phyloP scores from a whole-genome alignment of 2,113 vertebrate species.

The Hippocampus guttulatus region DNA sequence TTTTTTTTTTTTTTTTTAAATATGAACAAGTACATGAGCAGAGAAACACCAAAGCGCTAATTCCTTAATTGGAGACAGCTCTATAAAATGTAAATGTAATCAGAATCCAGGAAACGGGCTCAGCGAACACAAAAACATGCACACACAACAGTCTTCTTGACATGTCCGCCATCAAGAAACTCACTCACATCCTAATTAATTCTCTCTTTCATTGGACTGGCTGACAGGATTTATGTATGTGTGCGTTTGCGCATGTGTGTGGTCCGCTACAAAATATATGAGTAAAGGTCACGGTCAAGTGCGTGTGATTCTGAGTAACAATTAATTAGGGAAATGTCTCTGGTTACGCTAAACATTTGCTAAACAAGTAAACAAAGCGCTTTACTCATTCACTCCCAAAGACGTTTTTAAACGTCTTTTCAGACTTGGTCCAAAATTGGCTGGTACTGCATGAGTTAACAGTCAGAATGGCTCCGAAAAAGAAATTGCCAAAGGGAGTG shows the following conservation, averaged over 20 bases:
- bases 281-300: constrained; percentile 62
- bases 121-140: constrained; percentile 25
- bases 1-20: constrained; percentile 63
- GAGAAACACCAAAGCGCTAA: constrained; percentile 71
- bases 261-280: constrained; percentile 59
- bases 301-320: constrained; percentile 43
- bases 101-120: constrained; percentile 60
- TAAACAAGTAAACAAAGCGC: too few relatives aligned
- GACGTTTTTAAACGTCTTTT: too few relatives aligned
- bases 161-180: constrained; percentile 57
- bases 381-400: too few relatives aligned
- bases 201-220: constrained; percentile 47
- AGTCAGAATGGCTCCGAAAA: too few relatives aligned
- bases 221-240: constrained; percentile 25
- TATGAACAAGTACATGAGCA: constrained; percentile 72
- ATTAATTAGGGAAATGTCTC: constrained; percentile 66
- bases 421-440: too few relatives aligned
- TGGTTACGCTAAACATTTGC: too few relatives aligned
- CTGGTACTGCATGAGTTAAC: too few relatives aligned
- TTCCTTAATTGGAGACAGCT: constrained; percentile 75
- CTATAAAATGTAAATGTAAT: constrained; percentile 75
- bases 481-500: too few relatives aligned
- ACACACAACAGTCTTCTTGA: constrained; percentile 51
- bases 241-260: constrained; percentile 32
- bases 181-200: constrained; percentile 62